Conservation (phyloP, 2,113 vertebrate species). For the Rhinolophus ferrumequinum region DNA sequence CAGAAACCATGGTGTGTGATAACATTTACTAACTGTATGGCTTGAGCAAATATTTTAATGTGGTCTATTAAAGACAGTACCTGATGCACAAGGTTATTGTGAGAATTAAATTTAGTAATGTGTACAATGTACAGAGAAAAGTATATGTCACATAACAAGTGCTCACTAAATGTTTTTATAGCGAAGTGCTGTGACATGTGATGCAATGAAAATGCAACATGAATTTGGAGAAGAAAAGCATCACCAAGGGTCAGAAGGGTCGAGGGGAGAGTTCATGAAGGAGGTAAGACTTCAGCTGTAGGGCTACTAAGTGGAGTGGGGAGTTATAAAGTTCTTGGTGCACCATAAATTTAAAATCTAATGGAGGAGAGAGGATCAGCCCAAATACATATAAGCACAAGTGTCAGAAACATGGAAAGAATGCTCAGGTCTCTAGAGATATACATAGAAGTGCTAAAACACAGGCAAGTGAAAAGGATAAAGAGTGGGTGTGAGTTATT, state of each 20-base stretch:
- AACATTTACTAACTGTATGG: neutral
- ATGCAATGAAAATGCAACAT: neutral
- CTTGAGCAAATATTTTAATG: neutral
- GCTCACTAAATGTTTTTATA: slow-evolving; percentile 27
- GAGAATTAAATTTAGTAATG: neutral
- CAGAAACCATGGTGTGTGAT: neutral
- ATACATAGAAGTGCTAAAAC: slow-evolving; percentile 58
- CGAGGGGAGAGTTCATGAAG: neutral
- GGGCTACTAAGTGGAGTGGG: slow-evolving; percentile 32
- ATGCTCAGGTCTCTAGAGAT: slow-evolving; percentile 56
- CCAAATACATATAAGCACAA: slow-evolving; percentile 24
- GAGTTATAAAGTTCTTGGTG: slow-evolving; percentile 65
- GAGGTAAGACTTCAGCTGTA: slow-evolving; percentile 49
- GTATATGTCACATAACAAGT: neutral
- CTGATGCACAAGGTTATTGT: neutral
- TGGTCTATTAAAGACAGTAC: neutral
- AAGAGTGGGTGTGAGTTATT: slow-evolving; percentile 69
- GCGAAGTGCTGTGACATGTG: neutral
- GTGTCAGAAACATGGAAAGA: slow-evolving; percentile 72
- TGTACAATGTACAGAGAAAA: neutral
- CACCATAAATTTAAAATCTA: slow-evolving; percentile 69
- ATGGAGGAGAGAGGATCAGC: slow-evolving; percentile 44
- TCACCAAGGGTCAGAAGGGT: neutral
- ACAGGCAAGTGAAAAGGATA: slow-evolving; percentile 51
- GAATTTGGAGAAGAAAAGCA: neutral